phyloP scores from a whole-genome alignment of 2,888 invertebrate species.

The Volucella inflata region DNA sequence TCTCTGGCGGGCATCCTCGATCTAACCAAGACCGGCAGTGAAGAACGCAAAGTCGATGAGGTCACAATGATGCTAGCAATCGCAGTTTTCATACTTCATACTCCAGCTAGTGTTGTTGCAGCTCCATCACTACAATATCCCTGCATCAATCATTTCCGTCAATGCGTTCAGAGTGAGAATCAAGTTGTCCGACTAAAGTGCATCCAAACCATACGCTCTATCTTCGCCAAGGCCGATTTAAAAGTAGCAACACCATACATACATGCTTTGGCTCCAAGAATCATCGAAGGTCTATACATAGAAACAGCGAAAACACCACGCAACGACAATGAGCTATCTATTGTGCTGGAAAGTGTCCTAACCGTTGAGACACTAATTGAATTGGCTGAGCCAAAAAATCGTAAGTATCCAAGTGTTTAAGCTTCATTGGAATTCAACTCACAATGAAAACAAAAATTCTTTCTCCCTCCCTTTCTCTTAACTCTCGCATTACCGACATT shows the following conservation, averaged over 20 bases:
- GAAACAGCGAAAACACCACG: slow-evolving; percentile 86
- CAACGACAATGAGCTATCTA: slow-evolving; percentile 88
- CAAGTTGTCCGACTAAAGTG: slow-evolving; percentile 89
- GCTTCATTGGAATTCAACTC: slow-evolving; percentile 49
- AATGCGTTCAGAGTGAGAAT: slow-evolving; percentile 89
- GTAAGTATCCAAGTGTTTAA: slow-evolving; percentile 85
- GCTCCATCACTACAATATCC: slow-evolving; percentile 94
- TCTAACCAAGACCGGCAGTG: slow-evolving; percentile 91
- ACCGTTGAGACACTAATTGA: slow-evolving; percentile 90
- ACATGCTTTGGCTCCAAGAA: slow-evolving; percentile 90
- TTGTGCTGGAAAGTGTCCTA: slow-evolving; percentile 89
- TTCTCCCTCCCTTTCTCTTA: slow-evolving; percentile 65
- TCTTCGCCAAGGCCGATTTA: slow-evolving; percentile 89
- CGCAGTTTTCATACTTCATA: slow-evolving; percentile 93
- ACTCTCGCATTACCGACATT: slow-evolving; percentile 74
- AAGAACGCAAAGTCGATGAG: slow-evolving; percentile 91
- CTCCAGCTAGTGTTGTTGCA: slow-evolving; percentile 90
- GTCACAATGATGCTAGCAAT: slow-evolving; percentile 94
- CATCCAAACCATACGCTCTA: slow-evolving; percentile 90
- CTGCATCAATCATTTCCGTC: slow-evolving; percentile 95
- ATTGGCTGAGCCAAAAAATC: slow-evolving; percentile 89
- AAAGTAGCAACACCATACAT: slow-evolving; percentile 91
- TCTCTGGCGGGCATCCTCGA: slow-evolving; percentile 95
- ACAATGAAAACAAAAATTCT: slow-evolving; percentile 44
- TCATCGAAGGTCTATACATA: slow-evolving; percentile 90